Base-by-base conservation (phyloP, 2,113 vertebrate genomes). In the Corydoras sp. region DNA sequence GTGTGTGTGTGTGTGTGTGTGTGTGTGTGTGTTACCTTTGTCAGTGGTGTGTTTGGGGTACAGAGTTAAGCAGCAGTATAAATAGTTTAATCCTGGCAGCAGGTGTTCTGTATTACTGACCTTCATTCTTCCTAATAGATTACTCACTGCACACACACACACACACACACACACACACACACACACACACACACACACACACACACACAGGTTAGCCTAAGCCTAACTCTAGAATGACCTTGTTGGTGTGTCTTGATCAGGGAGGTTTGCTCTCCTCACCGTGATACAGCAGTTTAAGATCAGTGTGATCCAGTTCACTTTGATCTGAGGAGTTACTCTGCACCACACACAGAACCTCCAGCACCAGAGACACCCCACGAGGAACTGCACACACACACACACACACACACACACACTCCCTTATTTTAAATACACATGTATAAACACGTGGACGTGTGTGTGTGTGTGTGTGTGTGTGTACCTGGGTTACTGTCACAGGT, bases 31-130 rank as follows among this genome's bases (percentile, higher is more conserved):
- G 18, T 50, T 76, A 99, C 96, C 95, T 94, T 87, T 92, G 84
- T 92, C 91, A 65, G 90, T 88, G 78, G 91, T 91, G 82, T 83
- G 85, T 53, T 83, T 68, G 14, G 89, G 88, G 65, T 91, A 90
- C 76, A 90, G 86, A 58, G 88, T 87, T 79, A 98, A 90, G 85
- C 82, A 90, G 86, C 92, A 93, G 78, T 98, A 93, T 53, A 99
- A 82, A 84, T 93, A 97, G 84, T 90, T 97, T 80, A 99, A 81
- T 78, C 93, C 93, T 24, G 93, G 93, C 58, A 93, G 88, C 67
- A 98, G 89, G 74, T 90, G 83, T 61, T 90, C 90, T 58, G 81
- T 77, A 35, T 89, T 83, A 3, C 58, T 68, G 0, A 86, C 82
- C 62, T 85, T 89, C 80, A 95, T 84, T 79, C 84, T 92, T 29